Evolutionary conservation across 2,797 vertebrate species (phyloP), one percentile per base, ranked within the genome.

Genomic region (Lepidocolaptes lacrymiger): DNA sequence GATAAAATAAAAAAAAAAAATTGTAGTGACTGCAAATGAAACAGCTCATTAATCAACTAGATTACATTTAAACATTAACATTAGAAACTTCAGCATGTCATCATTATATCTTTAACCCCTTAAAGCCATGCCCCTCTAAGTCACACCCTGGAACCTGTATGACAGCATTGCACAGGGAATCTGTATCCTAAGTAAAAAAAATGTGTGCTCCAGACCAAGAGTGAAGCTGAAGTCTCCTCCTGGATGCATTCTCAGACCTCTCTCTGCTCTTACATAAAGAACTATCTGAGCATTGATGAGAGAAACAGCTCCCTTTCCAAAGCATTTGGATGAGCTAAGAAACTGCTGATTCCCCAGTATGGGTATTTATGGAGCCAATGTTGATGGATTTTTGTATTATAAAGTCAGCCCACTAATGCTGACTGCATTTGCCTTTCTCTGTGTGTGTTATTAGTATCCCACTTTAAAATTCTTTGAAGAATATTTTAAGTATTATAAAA

Each of bases 21-120:
- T 97, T 66, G 86, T 94, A 94, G 82, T 89, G 93, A 97, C 94
- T 96, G 85, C 78, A 96, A 97, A 97, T 95, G 96, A 97, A 98
- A 97, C 90, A 85, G 75, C 93, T 97, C 96, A 97, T 98, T 98
- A 97, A 98, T 98, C 97, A 98, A 92, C 92, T 79, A 59, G 85
- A 96, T 69, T 89, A 88, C 67, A 89, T 92, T 98, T 97, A 97
- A 97, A 96, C 85, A 81, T 94, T 92, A 95, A n/a, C 82, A 56
- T 94, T 75, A 97, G 79, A 94, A 80, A 91, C 56, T 84, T 89
- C 82, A 71, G 76, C 49, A 75, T 84, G 14, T 81, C 72, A 88
- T 89, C 93, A 79, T 96, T 91, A 68, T 88, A 77, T 68, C 34
- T 84, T 96, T 92, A 91, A 63, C 63, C 44, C 68, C 22, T 80